Base-by-base conservation (phyloP, 2,888 invertebrate genomes). In the Synanthedon tipuliformis region DNA sequence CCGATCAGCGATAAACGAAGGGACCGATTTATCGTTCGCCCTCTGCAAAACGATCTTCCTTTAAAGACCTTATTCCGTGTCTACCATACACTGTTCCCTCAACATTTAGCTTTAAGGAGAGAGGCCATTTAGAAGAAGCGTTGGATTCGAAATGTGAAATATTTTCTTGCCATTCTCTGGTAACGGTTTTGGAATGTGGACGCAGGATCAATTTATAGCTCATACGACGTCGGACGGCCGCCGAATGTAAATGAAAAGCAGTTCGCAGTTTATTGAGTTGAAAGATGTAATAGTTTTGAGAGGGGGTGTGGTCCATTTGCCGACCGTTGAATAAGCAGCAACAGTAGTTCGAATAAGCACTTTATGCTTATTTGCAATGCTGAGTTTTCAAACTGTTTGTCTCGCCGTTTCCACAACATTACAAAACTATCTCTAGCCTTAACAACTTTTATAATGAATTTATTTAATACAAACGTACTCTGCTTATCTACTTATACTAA, bases 1-100 rank as follows among this genome's bases (percentile, higher is more conserved):
- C 68, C 68, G 69, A 70, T 70, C 71, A 71, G 69, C 71, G 73
- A 73, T 71, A 73, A 73, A 71, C 62, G 59, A 63, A 70, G 66
- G 73, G 70, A 64, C 68, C 66, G 63, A 71, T 71, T 70, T 71
- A 73, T 69, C 60, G 65, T 53, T 58, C 59, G 57, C 58, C 58
- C 57, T 59, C 60, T 55, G 10, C 12, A 45, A 45, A 45, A 45
- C 45, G n/a, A 15, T 45, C n/a, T 15, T 34, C 13, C 15, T 45
- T 45, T 45, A 45, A 45, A 13, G 7, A n/a, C n/a, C 45, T 10
- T 45, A 5, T 45, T 15, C 45, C 45, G n/a, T 45, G 15, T n/a
- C 45, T 13, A n/a, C n/a, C 15, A n/a, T 45, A 15, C 45, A 45
- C 8, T 45, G 45, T 15, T 45, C 15, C 13, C 7, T 45, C 45